These are phyloP conservation scores for Iphiclides podalirius DNA, from an alignment of 2,888 invertebrate genomes.

Conservation along the genomic window DNA sequence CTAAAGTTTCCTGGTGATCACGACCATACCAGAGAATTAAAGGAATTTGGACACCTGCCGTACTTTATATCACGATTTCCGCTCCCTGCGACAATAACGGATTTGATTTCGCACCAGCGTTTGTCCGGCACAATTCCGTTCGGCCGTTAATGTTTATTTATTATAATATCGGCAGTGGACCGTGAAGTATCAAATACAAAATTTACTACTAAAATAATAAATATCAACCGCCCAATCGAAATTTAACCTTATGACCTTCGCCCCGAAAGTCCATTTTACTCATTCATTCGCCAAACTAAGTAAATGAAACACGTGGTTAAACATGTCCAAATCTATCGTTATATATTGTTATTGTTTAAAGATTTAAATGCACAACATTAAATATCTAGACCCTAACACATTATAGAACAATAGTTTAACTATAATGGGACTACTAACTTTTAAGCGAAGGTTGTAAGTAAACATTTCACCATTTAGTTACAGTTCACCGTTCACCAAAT, in stretches of 20 bases:
- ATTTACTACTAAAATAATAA: slow-evolving; percentile 7
- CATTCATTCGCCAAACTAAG: background rate
- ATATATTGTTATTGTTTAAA: too few relatives aligned
- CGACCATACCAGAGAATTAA: slow-evolving; percentile 22
- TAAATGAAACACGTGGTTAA: slow-evolving; percentile 11
- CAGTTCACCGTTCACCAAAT: too few relatives aligned
- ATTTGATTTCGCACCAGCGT: slow-evolving; percentile 17
- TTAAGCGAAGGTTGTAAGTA: too few relatives aligned
- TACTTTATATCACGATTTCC: slow-evolving; percentile 22
- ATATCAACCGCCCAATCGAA: background rate
- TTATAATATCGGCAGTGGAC: slow-evolving; percentile 21
- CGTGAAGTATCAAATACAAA: slow-evolving; percentile 22
- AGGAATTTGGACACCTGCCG: slow-evolving; percentile 32
- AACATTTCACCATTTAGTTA: too few relatives aligned
- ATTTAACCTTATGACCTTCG: slow-evolving; percentile 1
- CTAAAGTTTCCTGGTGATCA: too few relatives aligned
- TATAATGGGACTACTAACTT: too few relatives aligned
- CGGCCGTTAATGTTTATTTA: slow-evolving; percentile 19
- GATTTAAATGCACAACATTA: too few relatives aligned
- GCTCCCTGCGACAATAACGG: slow-evolving; percentile 12
- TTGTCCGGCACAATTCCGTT: slow-evolving; percentile 10
- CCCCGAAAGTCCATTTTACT: slow-evolving; percentile 5
- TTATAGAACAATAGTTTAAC: too few relatives aligned
- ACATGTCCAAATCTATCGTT: too few relatives aligned
- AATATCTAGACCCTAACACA: too few relatives aligned